phyloP scores from a whole-genome alignment of 2,888 invertebrate genomes.

The Aelia acuminata region DNA sequence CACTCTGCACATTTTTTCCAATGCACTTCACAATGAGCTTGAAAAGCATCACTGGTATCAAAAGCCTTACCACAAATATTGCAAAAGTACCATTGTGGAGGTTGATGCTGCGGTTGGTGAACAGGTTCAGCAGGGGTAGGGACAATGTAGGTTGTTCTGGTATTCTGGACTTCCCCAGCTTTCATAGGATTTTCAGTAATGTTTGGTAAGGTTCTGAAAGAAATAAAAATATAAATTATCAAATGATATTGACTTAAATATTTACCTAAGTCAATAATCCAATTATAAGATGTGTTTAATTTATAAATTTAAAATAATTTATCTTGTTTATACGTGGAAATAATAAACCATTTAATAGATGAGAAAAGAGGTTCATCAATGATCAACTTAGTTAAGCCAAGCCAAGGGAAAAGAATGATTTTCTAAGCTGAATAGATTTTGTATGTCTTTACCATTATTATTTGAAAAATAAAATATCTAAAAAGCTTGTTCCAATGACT shows the following conservation, averaged over 20 bases:
- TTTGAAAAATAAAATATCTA: too few species aligned
- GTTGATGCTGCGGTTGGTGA: background rate
- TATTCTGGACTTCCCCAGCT: conserved; percentile 8
- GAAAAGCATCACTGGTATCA: conserved; percentile 68
- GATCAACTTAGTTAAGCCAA: too few species aligned
- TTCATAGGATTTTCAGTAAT: conserved; percentile 47
- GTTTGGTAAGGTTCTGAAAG: conserved; percentile 54
- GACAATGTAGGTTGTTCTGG: conserved; percentile 17
- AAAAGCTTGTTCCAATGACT: too few species aligned
- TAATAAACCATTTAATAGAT: too few species aligned
- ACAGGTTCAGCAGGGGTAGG: background rate
- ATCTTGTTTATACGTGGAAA: too few species aligned
- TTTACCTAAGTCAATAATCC: background rate
- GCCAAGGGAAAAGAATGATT: too few species aligned
- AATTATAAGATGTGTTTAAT: background rate
- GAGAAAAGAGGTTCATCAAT: too few species aligned
- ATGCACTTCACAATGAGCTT: conserved; percentile 70
- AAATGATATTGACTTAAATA: background rate
- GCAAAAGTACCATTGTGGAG: conserved; percentile 68
- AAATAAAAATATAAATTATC: background rate
- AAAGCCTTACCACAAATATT: conserved; percentile 70
- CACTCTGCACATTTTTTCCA: conserved; percentile 70
- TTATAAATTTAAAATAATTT: too few species aligned
- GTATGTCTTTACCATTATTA: too few species aligned
- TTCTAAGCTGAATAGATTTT: too few species aligned